A percentile compares a stretch with the other conserved stretches of the same genome.
Evolutionary conservation across 2,113 vertebrate genomes (phyloP).

Genomic region (Verasper variegatus): DNA sequence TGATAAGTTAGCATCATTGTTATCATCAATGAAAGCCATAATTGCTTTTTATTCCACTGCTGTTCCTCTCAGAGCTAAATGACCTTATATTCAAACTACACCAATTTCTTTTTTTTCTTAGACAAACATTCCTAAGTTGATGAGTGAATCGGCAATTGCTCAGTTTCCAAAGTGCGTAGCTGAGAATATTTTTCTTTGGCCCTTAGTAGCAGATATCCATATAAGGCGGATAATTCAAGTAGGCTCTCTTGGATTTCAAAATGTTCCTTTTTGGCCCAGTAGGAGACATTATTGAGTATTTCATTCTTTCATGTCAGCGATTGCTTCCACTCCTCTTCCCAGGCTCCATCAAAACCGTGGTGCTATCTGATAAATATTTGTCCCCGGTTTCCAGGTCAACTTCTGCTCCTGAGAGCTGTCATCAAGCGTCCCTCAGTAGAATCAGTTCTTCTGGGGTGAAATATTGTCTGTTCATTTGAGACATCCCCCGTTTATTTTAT

Average conservation of each 20-base stretch:
- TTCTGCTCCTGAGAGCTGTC: slow-evolving; percentile 53
- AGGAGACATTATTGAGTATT: slow-evolving; percentile 51
- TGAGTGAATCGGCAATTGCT: slow-evolving; percentile 28
- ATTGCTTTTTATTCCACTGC: background rate
- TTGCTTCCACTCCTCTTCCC: slow-evolving; percentile 51
- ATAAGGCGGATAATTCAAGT: slow-evolving; percentile 51
- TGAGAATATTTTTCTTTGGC: slow-evolving; percentile 33
- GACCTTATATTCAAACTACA: slow-evolving; percentile 25
- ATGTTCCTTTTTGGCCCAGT: slow-evolving; percentile 61
- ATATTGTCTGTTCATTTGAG: background rate
- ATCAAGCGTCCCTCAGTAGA: slow-evolving; percentile 10
- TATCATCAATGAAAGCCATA: no score
- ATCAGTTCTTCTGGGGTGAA: slow-evolving; percentile 43
- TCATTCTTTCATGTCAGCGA: slow-evolving; percentile 65
- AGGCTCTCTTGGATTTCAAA: slow-evolving; percentile 39
- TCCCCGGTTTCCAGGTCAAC: slow-evolving; percentile 62
- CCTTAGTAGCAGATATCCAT: slow-evolving; percentile 35
- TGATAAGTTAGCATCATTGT: background rate
- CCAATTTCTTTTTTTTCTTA: slow-evolving; percentile 3
- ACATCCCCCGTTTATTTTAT: slow-evolving; percentile 2
- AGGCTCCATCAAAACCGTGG: slow-evolving; percentile 56
- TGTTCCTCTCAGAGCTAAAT: background rate
- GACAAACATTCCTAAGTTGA: slow-evolving; percentile 37
- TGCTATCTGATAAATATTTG: slow-evolving; percentile 72
- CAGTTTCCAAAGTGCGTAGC: slow-evolving; percentile 28